Evolutionary conservation across 2,113 vertebrate genomes (phyloP).

Genomic region (Neopipo cinnamomea): DNA sequence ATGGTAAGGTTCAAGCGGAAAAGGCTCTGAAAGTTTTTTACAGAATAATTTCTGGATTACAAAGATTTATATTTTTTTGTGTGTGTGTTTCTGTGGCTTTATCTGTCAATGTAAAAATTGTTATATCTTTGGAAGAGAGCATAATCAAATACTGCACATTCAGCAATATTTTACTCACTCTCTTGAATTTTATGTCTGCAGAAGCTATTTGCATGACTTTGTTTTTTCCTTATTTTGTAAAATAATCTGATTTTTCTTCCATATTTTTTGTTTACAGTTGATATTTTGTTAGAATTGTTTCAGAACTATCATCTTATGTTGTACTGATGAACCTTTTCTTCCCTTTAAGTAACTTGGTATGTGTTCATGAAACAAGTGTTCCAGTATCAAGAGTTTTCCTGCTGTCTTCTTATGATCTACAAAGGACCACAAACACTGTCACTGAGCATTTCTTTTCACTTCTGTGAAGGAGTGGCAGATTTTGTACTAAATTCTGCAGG

Average conservation of each 20-base stretch:
- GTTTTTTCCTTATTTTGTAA: neutral
- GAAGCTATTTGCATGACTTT: neutral
- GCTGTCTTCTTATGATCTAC: neutral
- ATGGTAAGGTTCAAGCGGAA: neutral
- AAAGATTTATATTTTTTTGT: neutral
- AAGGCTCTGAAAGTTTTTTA: neutral
- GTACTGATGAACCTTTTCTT: neutral
- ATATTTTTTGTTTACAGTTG: neutral
- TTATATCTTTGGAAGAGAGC: neutral
- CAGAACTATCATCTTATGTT: neutral
- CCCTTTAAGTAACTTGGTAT: neutral
- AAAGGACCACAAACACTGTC: neutral
- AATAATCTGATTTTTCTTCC: neutral
- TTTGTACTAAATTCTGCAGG: neutral
- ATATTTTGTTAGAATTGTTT: neutral
- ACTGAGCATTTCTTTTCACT: neutral
- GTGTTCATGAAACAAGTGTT: neutral
- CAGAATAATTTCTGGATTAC: neutral
- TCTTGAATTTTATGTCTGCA: neutral
- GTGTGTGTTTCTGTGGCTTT: neutral
- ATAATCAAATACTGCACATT: neutral
- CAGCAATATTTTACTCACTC: neutral
- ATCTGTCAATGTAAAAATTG: neutral
- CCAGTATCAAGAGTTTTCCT: neutral
- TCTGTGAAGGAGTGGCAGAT: neutral